These are phyloP conservation scores for Anabacerthia variegaticeps DNA, from an alignment of 2,797 vertebrate genomes.

Conservation along the genomic window DNA sequence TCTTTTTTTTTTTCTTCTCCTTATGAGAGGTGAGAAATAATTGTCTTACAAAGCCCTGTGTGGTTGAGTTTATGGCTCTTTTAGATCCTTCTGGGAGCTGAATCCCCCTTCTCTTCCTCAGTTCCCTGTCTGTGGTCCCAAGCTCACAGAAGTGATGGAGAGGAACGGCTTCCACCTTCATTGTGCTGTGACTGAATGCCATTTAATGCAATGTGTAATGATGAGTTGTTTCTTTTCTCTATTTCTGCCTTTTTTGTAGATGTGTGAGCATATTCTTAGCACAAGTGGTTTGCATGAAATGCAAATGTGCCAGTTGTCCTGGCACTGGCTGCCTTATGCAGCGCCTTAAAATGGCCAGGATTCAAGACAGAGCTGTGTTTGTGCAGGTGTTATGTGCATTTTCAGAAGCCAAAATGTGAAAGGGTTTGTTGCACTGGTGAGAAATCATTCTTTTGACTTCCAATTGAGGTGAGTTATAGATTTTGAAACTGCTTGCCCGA, in stretches of 20 bases:
- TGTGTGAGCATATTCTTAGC: neutral
- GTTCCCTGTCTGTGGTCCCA: neutral
- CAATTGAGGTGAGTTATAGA: neutral
- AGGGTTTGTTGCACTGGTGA: neutral
- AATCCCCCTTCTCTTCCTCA: neutral
- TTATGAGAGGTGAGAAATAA: neutral
- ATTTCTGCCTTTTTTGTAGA: neutral
- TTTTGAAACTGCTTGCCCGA: neutral
- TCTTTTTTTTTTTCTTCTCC: neutral
- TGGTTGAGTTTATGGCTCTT: neutral
- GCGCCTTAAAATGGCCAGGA: neutral
- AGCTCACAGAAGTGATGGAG: neutral
- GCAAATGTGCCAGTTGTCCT: slow-evolving; percentile 6
- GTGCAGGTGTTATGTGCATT: neutral
- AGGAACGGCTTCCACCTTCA: neutral
- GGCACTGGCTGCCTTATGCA: neutral
- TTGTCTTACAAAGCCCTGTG: neutral
- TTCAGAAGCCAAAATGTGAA: slow-evolving; percentile 8
- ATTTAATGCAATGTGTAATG: neutral
- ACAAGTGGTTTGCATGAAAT: neutral
- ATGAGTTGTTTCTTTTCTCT: neutral
- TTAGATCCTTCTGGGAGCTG: neutral
- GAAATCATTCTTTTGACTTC: neutral
- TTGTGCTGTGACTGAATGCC: neutral
- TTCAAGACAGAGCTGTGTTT: neutral